A percentile compares a stretch with the other conserved stretches of the same genome.
Conservation (phyloP, 2,797 vertebrate species). For the Anniella stebbinsi region DNA sequence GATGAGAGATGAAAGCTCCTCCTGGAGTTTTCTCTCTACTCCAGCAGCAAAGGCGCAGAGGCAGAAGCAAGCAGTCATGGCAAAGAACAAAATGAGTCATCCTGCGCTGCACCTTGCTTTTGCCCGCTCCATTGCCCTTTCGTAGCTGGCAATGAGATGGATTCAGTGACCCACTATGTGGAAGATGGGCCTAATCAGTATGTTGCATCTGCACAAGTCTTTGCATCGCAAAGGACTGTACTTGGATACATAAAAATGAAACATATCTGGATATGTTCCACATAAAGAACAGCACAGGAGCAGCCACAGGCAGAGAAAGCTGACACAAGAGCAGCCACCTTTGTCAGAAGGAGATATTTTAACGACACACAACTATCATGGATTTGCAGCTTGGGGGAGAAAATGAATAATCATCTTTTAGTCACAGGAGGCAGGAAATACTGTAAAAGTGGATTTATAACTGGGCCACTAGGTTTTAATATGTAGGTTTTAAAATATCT, state of each 20-base stretch:
- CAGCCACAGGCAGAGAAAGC: background rate
- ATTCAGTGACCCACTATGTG: constrained; percentile 54
- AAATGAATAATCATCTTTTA: background rate
- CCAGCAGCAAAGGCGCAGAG: constrained; percentile 51
- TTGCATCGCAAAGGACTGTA: constrained; percentile 46
- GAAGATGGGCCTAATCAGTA: constrained; percentile 15
- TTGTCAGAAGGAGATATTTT: background rate
- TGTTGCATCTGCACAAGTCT: constrained; percentile 38
- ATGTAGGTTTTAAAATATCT: background rate
- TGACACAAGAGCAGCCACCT: background rate
- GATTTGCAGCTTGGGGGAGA: constrained; percentile 33
- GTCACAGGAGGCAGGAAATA: background rate
- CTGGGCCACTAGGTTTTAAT: background rate
- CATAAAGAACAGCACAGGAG: background rate
- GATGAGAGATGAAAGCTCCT: background rate
- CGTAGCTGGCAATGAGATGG: constrained; percentile 39
- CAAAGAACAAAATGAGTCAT: constrained; percentile 70
- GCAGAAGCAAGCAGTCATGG: constrained; percentile 69
- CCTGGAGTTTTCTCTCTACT: background rate
- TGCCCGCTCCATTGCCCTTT: constrained; percentile 58
- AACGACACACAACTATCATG: background rate
- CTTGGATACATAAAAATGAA: background rate
- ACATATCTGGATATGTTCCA: background rate
- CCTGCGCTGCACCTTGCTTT: constrained; percentile 56
- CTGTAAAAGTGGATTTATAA: background rate